Base-by-base conservation (phyloP, 2,797 vertebrate species). In the Acridotheres tristis region DNA sequence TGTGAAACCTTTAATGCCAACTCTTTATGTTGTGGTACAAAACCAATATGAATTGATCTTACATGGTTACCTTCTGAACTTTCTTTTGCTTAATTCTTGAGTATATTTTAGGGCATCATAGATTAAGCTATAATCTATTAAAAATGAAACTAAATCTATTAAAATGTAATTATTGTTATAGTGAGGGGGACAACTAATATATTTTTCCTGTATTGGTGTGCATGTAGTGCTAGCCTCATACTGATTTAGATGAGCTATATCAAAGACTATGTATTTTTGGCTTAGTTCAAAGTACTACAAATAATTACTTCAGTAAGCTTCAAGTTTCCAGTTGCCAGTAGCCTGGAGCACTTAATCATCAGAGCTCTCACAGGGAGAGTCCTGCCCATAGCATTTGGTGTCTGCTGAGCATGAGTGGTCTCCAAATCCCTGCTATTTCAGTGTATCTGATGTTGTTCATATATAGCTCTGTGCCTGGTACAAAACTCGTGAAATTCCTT, bases 21-120 rank as follows among this genome's bases (percentile, higher is more conserved):
- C 26, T 78, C 38, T 40, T 67, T 45, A 21, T 47, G 26, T 38
- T 0, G 0, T 55, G 11, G 14, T 47, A 63, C 4, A 55, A 76
- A 71, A 58, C 2, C 38, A 51, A 6, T 23, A 34, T 53, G 32
- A 71, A 29, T 61, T 79, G 14, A 5, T 74, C 14, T 69, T 40
- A 16, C 13, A 9, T 13, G 3, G 7, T 81, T 58, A 16, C 55
- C 29, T 90, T 11, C 22, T 54, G 27, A 10, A 6, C 1, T 13
- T 67, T n/a, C 42, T 22, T 32, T 78, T 25, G 10, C 6, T 13
- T 77, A 20, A 7, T 38, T 67, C 23, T 67, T 72, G 61, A 48
- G 12, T 73, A 25, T 76, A 48, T 84, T 90, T 57, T 55, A 83
- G 18, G 32, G 7, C 42, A 73, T 23, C 16, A 42, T 29, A 75